These are phyloP conservation scores for Brachionus plicatilis DNA, from an alignment of 1,140 invertebrate genomes.

Conservation along the genomic window DNA sequence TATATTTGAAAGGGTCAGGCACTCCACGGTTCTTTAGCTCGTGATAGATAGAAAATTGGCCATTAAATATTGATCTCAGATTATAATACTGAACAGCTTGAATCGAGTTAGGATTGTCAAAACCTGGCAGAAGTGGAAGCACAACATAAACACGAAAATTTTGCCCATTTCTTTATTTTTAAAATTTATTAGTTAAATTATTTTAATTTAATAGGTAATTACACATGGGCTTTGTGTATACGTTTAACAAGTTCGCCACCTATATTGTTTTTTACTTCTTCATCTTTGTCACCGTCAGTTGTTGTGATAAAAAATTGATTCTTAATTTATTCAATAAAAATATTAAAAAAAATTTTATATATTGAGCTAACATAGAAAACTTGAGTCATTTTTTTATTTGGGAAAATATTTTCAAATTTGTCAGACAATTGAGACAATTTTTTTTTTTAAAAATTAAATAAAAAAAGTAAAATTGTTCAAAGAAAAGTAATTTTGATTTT, in stretches of 20 bases:
- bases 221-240: not conserved
- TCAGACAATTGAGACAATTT: too few relatives aligned
- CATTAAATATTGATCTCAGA: constrained; percentile 77
- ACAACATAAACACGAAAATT: constrained; percentile 84
- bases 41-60: constrained; percentile 57
- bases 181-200: not conserved
- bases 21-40: constrained; percentile 61
- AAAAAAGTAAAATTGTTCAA: not conserved
- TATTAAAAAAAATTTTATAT: too few relatives aligned
- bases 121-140: constrained; percentile 87
- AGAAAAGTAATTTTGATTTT: too few relatives aligned
- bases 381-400: too few relatives aligned
- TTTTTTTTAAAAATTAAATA: not conserved
- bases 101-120: constrained; percentile 79
- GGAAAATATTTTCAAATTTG: too few relatives aligned
- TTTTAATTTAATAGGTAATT: not conserved
- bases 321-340: not conserved
- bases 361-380: too few relatives aligned
- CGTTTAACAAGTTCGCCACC: not conserved
- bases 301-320: constrained; percentile 38
- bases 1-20: constrained; percentile 75
- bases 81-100: constrained; percentile 89
- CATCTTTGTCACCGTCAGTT: not conserved
- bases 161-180: constrained; percentile 53
- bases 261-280: not conserved